Base-by-base conservation (phyloP, 2,888 invertebrate genomes). In the Neria commutata region DNA sequence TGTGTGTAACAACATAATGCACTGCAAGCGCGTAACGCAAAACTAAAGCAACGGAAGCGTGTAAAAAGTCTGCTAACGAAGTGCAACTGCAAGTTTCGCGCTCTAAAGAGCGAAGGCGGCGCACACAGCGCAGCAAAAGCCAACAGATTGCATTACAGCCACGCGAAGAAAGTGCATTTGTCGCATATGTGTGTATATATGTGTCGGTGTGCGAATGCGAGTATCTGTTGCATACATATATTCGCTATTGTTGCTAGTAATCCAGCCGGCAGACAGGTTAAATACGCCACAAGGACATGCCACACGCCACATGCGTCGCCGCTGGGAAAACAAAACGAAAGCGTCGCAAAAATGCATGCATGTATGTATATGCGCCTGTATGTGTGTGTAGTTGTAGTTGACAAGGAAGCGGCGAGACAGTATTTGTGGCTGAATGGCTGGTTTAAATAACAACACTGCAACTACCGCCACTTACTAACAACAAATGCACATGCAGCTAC, bases 221-320 rank as follows among this genome's bases (percentile, higher is more conserved):
- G 45, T 16, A 11, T 16, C 17, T 1, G n/a, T 26, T 26, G 48
- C 25, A n/a, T n/a, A n/a, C n/a, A n/a, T n/a, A n/a, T n/a, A n/a
- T n/a, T n/a, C n/a, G 60, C 51, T 60, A 47, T 68, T 70, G 66
- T 61, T 53, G 59, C 61, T 16, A 65, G 66, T 77, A 76, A 76
- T 76, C 76, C 76, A 70, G 67, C 76, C 64, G 68, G 73, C 75
- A 76, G 76, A 76, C 78, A 77, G 73, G 76, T 76, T 76, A 76
- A 76, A 74, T 75, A 74, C 73, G 70, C 77, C 77, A 68, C 78
- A 76, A 76, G 73, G 74, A 74, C 73, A 70, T 67, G 60, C 72
- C 42, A 74, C 73, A 70, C 66, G 60, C 72, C 42, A 42, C 42
- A 42, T 42, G 42, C 19, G 42, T 19, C 42, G 42, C 21, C 21